Base-by-base conservation (phyloP, 1,140 invertebrate species). In the Tyrophagus putrescentiae region DNA sequence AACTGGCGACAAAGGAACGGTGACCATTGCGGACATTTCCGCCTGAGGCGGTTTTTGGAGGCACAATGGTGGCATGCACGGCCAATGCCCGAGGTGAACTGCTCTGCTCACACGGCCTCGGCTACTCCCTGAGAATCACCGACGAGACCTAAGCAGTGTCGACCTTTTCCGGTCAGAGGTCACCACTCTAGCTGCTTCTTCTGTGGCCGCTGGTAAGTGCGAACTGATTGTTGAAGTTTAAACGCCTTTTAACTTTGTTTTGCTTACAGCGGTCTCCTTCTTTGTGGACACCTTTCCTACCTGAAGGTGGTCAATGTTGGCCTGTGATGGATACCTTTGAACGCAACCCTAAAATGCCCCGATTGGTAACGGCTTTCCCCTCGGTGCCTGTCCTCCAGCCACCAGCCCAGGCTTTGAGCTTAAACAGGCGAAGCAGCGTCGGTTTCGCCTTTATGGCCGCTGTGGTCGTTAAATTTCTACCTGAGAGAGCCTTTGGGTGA, bases 281-380 rank as follows among this genome's bases (percentile, higher is more conserved):
- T 48, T 32, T 25, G 16, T 61, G 1, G 27, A 62, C 7, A 29
- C 83, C 64, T 72, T 80, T 65, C 85, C 89, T 76, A 72, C 80
- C 59, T 77, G 80, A 62, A 70, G 71, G 21, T 71, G 78, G 52
- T 77, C 80, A 16, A 82, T 82, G 0, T 80, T 92, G 60, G 87
- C 84, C 4, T 81, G 91, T 42, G 88, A 93, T 72, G 88, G 88
- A 6, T 90, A 87, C 25, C 7, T 92, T 82, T 72, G 81, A 87
- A 68, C 80, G 82, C 66, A 88, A 92, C 75, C 87, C 87, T 42
- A 79, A 84, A 66, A 80, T 90, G 66, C 73, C 80, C 41, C 69
- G 71, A 52, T 79, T 87, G 66, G 82, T 93, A 77, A 72, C 81
- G 53, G 76, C 81, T 63, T 87, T 85, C 68, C n/a, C n/a, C 84